Base-by-base conservation (phyloP, 2,113 vertebrate genomes). In the Corythaixoides concolor region DNA sequence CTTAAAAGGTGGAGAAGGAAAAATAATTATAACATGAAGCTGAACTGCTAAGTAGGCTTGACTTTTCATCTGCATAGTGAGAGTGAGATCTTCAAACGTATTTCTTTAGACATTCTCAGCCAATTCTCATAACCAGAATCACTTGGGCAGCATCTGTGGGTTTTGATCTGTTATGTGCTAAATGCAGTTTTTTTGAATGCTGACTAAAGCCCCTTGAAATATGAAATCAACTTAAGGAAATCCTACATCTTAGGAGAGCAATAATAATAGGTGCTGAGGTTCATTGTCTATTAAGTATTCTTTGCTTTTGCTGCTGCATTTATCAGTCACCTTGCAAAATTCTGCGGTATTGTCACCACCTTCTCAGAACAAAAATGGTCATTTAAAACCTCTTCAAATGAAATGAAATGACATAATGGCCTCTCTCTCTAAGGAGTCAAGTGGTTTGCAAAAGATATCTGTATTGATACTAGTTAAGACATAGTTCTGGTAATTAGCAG, bases 161-260 rank as follows among this genome's bases (percentile, higher is more conserved):
- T 92, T 90, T 93, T 86, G 24, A 72, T 74, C 75, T 45, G 32
- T 35, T 80, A 67, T 5, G 1, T 84, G 86, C 50, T 86, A 85
- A 90, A 78, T 73, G n/a, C 4, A 28, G 5, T 60, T 90, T 80
- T 68, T 94, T 72, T 43, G 27, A 95, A 93, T 58, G 45, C 35
- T 95, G n/a, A 59, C 50, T 93, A 76, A 92, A 94, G 15, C 11
- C 9, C 11, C 26, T 87, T 89, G 55, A 92, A 87, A 95, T 73
- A 58, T 10, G 8, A 92, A 91, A 92, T 39, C 17, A 13, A 70
- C 66, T 83, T 93, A 90, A 92, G 84, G 66, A 84, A 92, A 76
- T 72, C 28, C 39, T 86, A 6, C 43, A 13, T 76, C 62, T 90
- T 3, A 12, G 72, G 92, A 85, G 72, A 90, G 16, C 8, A 64